phyloP scores from a whole-genome alignment of 2,888 invertebrate genomes.

The Sycophila texana region DNA sequence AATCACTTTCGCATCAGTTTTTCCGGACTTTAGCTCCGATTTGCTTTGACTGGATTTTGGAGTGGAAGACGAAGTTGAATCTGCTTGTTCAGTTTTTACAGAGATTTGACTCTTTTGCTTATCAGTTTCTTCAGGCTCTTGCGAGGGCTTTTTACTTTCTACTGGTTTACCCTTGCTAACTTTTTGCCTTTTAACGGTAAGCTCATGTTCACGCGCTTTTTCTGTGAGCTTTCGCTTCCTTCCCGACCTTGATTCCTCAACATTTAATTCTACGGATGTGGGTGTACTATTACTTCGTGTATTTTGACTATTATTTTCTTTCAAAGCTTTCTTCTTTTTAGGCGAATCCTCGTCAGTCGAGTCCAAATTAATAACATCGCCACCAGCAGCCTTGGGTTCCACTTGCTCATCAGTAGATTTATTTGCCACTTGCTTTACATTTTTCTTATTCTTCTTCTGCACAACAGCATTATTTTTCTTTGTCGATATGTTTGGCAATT shows the following conservation, averaged over 20 bases:
- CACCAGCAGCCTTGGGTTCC: constrained; percentile 5
- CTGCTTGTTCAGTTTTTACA: background rate
- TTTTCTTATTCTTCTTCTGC: constrained; percentile 48
- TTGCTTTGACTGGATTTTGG: constrained; percentile 25
- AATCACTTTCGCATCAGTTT: background rate
- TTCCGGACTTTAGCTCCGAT: constrained; percentile 12
- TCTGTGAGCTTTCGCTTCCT: constrained; percentile 73
- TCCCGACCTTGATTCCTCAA: constrained; percentile 71
- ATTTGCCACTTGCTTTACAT: constrained; percentile 1
- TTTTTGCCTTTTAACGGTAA: constrained; percentile 70
- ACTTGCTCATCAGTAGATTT: background rate
- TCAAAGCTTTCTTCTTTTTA: constrained; percentile 40
- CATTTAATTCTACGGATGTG: constrained; percentile 37
- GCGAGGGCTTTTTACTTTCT: constrained; percentile 13
- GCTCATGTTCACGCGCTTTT: constrained; percentile 66
- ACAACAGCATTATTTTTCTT: constrained; percentile 62
- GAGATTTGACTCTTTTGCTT: constrained; percentile 10
- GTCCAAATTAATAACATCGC: constrained; percentile 37
- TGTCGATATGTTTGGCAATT: constrained; percentile 72
- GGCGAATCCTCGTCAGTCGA: constrained; percentile 41
- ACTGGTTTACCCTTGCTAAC: constrained; percentile 54
- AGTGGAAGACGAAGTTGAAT: background rate
- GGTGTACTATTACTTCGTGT: constrained; percentile 24
- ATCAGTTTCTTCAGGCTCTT: constrained; percentile 7
- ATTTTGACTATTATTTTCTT: constrained; percentile 52